Evolutionary conservation across 2,888 invertebrate genomes (phyloP).

Genomic region (Theodoxus fluviatilis): DNA sequence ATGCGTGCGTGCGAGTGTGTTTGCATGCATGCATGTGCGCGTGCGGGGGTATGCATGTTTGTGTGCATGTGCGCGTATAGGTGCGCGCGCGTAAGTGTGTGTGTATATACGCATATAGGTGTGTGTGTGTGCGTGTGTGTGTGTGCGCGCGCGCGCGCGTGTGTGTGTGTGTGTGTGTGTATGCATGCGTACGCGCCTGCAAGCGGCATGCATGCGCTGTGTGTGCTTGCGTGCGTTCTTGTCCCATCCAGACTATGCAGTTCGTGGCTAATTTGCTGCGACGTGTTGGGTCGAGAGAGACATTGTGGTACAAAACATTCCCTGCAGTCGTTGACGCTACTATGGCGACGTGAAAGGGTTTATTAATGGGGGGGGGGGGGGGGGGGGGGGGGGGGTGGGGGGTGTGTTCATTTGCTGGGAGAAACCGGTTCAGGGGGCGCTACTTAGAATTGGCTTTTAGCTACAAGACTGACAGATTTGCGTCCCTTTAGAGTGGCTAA

Average conservation of each 20-base stretch:
- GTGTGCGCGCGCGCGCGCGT: neutral
- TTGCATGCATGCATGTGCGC: neutral
- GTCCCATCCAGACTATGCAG: too few relatives aligned
- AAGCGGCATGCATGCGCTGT: neutral
- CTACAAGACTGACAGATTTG: too few relatives aligned
- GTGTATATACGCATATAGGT: neutral
- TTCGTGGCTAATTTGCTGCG: too few relatives aligned
- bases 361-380: too few relatives aligned
- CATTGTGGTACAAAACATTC: neutral
- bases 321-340: too few relatives aligned
- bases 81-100: neutral
- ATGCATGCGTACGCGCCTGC: neutral
- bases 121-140: neutral
- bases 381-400: too few relatives aligned
- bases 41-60: neutral
- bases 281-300: neutral
- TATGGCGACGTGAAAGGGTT: too few relatives aligned
- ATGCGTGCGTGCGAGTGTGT: slow-evolving; percentile 1
- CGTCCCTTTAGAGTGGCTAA: too few relatives aligned
- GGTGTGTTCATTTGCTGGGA: too few relatives aligned
- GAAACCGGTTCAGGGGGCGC: too few relatives aligned
- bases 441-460: too few relatives aligned
- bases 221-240: neutral
- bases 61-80: neutral
- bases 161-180: slow-evolving; percentile 3